Conservation (phyloP, 2,888 invertebrate genomes). For the Drosophila merina region DNA sequence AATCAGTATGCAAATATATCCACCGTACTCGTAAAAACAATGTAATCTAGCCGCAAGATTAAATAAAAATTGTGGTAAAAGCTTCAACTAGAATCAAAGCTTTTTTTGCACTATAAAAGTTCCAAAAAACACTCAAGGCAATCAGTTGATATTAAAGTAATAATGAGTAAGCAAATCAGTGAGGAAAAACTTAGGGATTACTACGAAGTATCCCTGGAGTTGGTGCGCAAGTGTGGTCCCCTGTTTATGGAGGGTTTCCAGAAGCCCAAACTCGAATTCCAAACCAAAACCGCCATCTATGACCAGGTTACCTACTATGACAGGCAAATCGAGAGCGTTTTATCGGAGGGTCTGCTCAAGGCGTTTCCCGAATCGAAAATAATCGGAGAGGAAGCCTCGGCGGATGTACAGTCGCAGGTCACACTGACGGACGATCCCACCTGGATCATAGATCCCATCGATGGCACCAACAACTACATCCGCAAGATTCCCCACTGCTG, state of each 20-base stretch:
- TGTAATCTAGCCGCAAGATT: slow-evolving; percentile 4
- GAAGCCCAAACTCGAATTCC: slow-evolving; percentile 74
- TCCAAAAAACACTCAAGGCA: background rate
- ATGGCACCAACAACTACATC: slow-evolving; percentile 94
- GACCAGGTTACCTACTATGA: slow-evolving; percentile 93
- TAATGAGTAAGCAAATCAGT: slow-evolving; percentile 25
- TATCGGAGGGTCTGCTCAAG: slow-evolving; percentile 86
- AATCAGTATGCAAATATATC: slow-evolving; percentile 21
- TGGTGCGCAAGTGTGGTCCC: slow-evolving; percentile 81
- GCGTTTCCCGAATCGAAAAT: slow-evolving; percentile 88
- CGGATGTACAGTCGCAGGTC: slow-evolving; percentile 76
- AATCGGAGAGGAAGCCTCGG: slow-evolving; percentile 90
- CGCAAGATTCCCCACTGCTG: slow-evolving; percentile 88
- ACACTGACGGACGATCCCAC: slow-evolving; percentile 90
- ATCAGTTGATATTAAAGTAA: background rate
- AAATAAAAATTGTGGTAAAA: background rate
- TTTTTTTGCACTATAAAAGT: slow-evolving; percentile 1
- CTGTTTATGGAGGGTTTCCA: slow-evolving; percentile 80
- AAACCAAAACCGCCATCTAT: slow-evolving; percentile 86
- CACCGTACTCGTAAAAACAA: background rate
- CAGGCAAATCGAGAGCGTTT: slow-evolving; percentile 88
- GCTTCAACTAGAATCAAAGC: slow-evolving; percentile 15
- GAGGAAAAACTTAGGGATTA: slow-evolving; percentile 74
- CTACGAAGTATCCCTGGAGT: slow-evolving; percentile 74
- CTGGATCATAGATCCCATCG: slow-evolving; percentile 94